These are phyloP conservation scores for Catocala sponsa DNA, from an alignment of 2,888 invertebrate genomes.

Conservation along the genomic window DNA sequence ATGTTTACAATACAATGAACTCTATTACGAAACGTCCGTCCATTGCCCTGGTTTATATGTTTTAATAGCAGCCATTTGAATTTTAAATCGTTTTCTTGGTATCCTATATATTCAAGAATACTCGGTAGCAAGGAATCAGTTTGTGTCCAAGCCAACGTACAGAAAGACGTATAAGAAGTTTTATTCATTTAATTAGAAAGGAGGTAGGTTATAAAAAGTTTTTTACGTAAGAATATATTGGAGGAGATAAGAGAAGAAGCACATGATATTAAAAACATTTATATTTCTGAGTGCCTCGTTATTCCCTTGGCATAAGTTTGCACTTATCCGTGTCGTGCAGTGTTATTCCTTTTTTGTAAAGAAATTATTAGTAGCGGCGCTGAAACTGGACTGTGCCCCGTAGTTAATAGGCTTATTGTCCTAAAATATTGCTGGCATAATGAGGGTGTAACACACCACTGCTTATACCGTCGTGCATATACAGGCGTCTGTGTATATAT, in stretches of 20 bases:
- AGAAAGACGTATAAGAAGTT: slow-evolving; percentile 24
- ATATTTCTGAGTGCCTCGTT: too few species aligned
- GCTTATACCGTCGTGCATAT: too few species aligned
- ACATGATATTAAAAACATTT: too few species aligned
- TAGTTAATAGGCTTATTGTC: too few species aligned
- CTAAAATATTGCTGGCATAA: too few species aligned
- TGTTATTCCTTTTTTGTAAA: too few species aligned
- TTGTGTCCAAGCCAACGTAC: slow-evolving; percentile 17
- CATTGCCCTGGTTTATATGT: slow-evolving; percentile 30
- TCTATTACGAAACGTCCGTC: slow-evolving; percentile 32
- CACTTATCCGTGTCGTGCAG: too few species aligned
- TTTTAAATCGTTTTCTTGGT: slow-evolving; percentile 35
- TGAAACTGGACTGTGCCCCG: too few species aligned
- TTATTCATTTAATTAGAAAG: slow-evolving; percentile 13
- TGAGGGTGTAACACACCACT: too few species aligned
- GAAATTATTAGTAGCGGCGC: too few species aligned
- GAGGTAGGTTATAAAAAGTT: slow-evolving; percentile 33
- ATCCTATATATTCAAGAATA: slow-evolving; percentile 36
- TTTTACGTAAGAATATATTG: not conserved
- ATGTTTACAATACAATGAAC: slow-evolving; percentile 43
- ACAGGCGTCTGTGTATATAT: too few species aligned
- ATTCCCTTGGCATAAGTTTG: too few species aligned
- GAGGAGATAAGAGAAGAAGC: not conserved
- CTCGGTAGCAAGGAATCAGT: slow-evolving; percentile 23
- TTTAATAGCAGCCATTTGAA: slow-evolving; percentile 32